These are phyloP conservation scores for Chitala chitala DNA, from an alignment of 2,113 vertebrate species.

Conservation along the genomic window DNA sequence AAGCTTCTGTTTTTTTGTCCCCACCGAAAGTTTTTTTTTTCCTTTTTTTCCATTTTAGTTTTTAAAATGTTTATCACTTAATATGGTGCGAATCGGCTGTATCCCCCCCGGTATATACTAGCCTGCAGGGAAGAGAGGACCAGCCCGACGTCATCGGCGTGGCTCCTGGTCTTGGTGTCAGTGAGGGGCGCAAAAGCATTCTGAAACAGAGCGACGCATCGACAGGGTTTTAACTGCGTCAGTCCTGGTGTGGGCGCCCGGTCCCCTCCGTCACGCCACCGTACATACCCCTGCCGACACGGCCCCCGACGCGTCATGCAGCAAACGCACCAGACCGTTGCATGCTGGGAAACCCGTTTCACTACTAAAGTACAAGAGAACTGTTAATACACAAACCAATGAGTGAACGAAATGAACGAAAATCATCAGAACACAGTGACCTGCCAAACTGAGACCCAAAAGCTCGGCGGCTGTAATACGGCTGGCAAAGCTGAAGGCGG, in stretches of 20 bases:
- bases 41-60: conserved; percentile 7
- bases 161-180: conserved; percentile 98
- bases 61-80: conserved; percentile 54
- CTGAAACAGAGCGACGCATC: conserved; percentile 61
- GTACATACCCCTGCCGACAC: conserved; percentile 44
- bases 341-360: conserved; percentile 53
- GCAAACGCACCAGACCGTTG: conserved; percentile 50
- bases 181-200: conserved; percentile 95
- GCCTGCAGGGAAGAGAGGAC: conserved; percentile 99
- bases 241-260: neutral
- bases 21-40: conserved; percentile 80
- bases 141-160: conserved; percentile 93
- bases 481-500: neutral
- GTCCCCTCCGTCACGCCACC: neutral
- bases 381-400: conserved; percentile 23
- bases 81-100: conserved; percentile 98
- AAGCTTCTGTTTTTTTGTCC: conserved; percentile 71
- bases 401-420: conserved; percentile 4
- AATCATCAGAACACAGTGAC: too few species aligned
- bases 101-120: conserved; percentile 98
- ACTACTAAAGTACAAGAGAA: conserved; percentile 36
- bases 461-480: too few species aligned
- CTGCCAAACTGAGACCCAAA: neutral
- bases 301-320: conserved; percentile 56
- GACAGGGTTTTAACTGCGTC: neutral